phyloP scores from a whole-genome alignment of 2,113 vertebrate species.

The Chaetops frenatus region DNA sequence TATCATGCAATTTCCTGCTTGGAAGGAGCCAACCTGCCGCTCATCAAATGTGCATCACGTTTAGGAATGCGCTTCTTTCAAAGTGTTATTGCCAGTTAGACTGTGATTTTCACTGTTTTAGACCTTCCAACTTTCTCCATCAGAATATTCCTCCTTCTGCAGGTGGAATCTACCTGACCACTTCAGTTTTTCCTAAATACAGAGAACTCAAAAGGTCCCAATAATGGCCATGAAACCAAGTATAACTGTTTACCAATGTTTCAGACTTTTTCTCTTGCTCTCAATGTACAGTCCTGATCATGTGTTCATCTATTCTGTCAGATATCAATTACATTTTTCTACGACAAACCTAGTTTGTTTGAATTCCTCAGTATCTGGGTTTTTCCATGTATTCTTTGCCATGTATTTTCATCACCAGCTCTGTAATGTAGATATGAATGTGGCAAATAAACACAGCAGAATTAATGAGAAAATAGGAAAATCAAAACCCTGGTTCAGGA shows the following conservation, averaged over 20 bases:
- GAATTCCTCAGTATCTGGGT: neutral
- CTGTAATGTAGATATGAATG: neutral
- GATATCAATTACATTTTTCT: neutral
- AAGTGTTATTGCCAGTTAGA: neutral
- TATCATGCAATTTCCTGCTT: neutral
- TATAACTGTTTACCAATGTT: neutral
- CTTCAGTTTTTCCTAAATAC: neutral
- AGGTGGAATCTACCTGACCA: neutral
- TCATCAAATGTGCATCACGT: neutral
- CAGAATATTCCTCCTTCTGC: neutral
- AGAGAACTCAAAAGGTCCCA: neutral
- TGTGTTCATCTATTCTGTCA: neutral
- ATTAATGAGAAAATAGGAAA: neutral
- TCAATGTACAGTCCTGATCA: neutral
- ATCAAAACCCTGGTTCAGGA: neutral
- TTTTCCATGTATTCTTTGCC: neutral
- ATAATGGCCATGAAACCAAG: neutral
- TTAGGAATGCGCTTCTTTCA: neutral
- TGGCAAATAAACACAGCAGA: neutral
- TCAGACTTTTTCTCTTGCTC: neutral
- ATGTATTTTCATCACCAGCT: neutral
- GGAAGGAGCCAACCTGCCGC: neutral
- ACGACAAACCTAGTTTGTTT: neutral
- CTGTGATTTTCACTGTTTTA: neutral
- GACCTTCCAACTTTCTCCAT: neutral